Conservation (phyloP, 2,113 vertebrate species). For the Gorsachius goisagi region DNA sequence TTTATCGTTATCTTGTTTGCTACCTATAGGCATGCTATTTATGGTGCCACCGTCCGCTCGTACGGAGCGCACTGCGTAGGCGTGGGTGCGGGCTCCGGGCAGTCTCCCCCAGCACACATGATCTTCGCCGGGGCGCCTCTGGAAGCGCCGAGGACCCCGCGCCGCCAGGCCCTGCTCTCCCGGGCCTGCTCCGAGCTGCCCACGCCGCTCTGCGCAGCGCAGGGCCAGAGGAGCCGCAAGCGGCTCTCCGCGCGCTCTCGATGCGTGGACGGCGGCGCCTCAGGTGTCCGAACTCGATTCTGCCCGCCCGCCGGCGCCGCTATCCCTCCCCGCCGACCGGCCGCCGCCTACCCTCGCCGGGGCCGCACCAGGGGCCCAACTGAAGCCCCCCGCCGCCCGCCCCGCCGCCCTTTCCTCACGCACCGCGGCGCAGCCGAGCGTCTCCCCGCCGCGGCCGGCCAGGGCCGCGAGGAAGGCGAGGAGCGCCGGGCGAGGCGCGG, state of each 20-base stretch:
- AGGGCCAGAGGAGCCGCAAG: too few species aligned
- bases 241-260: not conserved
- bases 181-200: not conserved
- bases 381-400: too few species aligned
- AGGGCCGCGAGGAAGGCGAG: too few species aligned
- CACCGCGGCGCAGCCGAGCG: not conserved
- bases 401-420: not conserved
- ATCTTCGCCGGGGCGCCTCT: accelerated
- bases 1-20: accelerated
- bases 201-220: too few species aligned
- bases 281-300: not conserved
- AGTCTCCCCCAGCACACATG: accelerated
- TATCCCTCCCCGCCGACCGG: not conserved
- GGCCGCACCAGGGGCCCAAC: not conserved
- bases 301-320: not conserved
- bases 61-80: too few species aligned
- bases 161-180: not conserved
- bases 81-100: accelerated
- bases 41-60: accelerated
- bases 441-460: not conserved
- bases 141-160: not conserved
- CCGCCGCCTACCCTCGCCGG: not conserved
- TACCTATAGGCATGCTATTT: accelerated
- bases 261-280: not conserved
- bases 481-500: too few species aligned